Conservation (phyloP, 30 jellyfish, hydroid and myxozoan species). For the Nemopilema nomurai region DNA sequence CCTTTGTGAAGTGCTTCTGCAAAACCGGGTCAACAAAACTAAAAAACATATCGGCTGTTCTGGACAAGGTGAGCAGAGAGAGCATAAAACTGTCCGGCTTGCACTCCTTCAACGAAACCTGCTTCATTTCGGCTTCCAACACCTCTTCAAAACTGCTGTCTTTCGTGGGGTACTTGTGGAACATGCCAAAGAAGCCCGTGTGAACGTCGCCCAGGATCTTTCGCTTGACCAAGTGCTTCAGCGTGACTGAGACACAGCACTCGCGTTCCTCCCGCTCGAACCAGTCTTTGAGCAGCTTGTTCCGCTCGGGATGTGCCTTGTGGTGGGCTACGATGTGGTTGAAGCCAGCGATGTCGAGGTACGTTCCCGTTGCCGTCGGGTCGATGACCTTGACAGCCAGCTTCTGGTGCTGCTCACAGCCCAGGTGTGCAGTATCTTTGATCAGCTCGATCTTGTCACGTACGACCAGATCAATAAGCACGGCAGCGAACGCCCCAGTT, state of each 20-base stretch:
- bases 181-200: slow-evolving; percentile 76
- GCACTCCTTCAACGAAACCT: slow-evolving; percentile 75
- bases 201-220: slow-evolving; percentile 78
- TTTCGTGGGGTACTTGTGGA: slow-evolving; percentile 72
- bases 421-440: slow-evolving; percentile 38
- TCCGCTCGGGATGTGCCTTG: slow-evolving; percentile 49
- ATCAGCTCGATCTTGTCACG: slow-evolving; percentile 67
- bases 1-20: slow-evolving; percentile 79
- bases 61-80: slow-evolving; percentile 81
- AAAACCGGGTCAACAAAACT: slow-evolving; percentile 85
- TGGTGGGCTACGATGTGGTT: slow-evolving; percentile 62
- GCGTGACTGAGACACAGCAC: slow-evolving; percentile 68
- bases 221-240: slow-evolving; percentile 55
- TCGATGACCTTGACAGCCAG: slow-evolving; percentile 52
- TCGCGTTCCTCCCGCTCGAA: slow-evolving; percentile 68
- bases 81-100: slow-evolving; percentile 92
- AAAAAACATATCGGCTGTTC: slow-evolving; percentile 76
- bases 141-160: slow-evolving; percentile 73
- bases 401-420: slow-evolving; percentile 61
- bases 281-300: slow-evolving; percentile 61
- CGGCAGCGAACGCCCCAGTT: slow-evolving; percentile 91
- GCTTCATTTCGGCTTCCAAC: slow-evolving; percentile 81
- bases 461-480: slow-evolving; percentile 73
- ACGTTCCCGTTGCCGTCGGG: slow-evolving; percentile 60
- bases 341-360: slow-evolving; percentile 73